These are phyloP conservation scores for Saccostrea glomerata DNA, from an alignment of 1,140 invertebrate species.

Conservation along the genomic window DNA sequence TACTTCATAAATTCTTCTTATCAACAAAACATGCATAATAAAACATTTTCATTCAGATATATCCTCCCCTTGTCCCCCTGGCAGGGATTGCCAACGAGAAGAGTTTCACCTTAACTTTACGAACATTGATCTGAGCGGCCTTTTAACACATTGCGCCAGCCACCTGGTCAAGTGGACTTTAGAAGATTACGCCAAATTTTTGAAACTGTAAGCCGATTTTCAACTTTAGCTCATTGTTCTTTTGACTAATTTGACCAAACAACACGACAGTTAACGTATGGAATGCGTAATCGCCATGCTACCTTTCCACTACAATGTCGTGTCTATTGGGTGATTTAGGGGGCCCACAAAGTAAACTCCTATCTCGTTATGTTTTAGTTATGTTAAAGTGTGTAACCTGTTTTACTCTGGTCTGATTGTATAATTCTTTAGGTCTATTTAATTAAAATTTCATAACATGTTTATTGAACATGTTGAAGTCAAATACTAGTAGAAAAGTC, in stretches of 20 bases:
- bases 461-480: conserved; percentile 27
- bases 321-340: neutral
- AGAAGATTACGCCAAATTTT: conserved; percentile 2
- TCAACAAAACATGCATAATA: too few relatives aligned
- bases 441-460: neutral
- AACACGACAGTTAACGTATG: neutral
- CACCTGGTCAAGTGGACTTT: conserved; percentile 28
- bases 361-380: neutral
- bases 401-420: neutral
- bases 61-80: neutral
- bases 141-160: neutral
- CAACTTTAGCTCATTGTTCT: conserved; percentile 13
- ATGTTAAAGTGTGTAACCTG: neutral
- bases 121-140: conserved; percentile 8
- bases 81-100: neutral
- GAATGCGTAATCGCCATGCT: conserved; percentile 10
- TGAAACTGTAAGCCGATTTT: conserved; percentile 25
- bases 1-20: too few relatives aligned
- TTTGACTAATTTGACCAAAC: conserved; percentile 34
- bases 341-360: neutral
- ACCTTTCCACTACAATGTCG: neutral
- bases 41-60: too few relatives aligned
- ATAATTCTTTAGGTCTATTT: neutral
- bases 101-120: neutral
- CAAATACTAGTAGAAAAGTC: neutral